A percentile compares a stretch with the other conserved stretches of the same genome.
phyloP scores from a whole-genome alignment of 1,140 invertebrate genomes.

The Frieseomelitta varia region DNA sequence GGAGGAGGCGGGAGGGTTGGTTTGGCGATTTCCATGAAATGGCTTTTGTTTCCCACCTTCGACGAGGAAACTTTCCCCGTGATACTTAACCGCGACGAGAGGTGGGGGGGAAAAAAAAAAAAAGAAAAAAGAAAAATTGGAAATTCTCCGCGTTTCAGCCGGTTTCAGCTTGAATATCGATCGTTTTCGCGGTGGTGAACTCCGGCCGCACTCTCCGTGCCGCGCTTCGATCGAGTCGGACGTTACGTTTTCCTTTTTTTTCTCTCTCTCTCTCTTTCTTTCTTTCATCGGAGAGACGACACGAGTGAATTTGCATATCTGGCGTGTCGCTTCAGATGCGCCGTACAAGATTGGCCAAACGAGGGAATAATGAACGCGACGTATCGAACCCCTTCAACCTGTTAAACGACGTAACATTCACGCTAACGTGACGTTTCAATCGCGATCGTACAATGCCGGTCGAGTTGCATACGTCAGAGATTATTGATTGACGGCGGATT shows the following conservation, averaged over 20 bases:
- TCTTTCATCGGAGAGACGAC: too few species aligned
- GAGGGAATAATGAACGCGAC: neutral
- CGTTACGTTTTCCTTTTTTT: neutral
- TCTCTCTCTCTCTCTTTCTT: too few species aligned
- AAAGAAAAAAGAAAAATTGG: neutral
- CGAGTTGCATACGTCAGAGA: too few species aligned
- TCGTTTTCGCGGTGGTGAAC: neutral
- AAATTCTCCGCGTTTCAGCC: neutral
- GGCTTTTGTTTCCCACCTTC: conserved; percentile 5
- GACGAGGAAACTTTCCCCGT: conserved; percentile 8
- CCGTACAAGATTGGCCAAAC: neutral
- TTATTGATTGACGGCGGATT: too few species aligned
- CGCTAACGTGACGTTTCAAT: too few species aligned
- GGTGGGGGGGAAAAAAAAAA: too few species aligned
- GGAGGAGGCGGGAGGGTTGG: too few species aligned
- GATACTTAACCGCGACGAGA: neutral
- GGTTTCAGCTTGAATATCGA: conserved; percentile 6
- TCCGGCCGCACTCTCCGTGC: neutral
- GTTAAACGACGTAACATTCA: too few species aligned
- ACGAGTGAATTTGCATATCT: conserved; percentile 19
- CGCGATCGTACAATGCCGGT: too few species aligned
- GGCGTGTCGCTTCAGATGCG: neutral
- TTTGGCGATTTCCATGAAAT: conserved; percentile 14
- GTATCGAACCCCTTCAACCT: neutral
- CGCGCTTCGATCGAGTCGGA: neutral